A percentile compares a stretch with the other conserved stretches of the same genome.
phyloP scores from a whole-genome alignment of 2,888 invertebrate species.

The Cheilosia scutellata region DNA sequence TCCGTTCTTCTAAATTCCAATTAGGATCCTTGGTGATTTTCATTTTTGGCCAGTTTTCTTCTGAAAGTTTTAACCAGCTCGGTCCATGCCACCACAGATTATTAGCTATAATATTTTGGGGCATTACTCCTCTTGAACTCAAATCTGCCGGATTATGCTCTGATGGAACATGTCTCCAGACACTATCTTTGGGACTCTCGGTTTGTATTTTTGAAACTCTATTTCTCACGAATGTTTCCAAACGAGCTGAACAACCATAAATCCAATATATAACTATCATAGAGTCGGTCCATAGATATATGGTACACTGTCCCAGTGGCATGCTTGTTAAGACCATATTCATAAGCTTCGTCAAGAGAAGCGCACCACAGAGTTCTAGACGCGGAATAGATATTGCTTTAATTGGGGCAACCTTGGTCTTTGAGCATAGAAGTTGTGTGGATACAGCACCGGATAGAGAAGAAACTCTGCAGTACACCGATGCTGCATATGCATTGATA shows the following conservation, averaged over 20 bases:
- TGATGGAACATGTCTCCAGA: constrained; percentile 64
- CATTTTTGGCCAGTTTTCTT: neutral
- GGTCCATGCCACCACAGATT: constrained; percentile 25
- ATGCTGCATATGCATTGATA: constrained; percentile 50
- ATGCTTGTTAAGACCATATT: constrained; percentile 3
- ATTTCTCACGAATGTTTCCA: constrained; percentile 18
- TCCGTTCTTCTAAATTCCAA: constrained; percentile 5
- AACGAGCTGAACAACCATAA: neutral
- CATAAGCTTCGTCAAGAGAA: constrained; percentile 37
- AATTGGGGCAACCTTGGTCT: constrained; percentile 29
- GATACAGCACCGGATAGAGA: neutral
- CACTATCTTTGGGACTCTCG: neutral
- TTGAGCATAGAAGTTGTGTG: constrained; percentile 26
- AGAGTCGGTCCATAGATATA: constrained; percentile 25
- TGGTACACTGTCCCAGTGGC: neutral
- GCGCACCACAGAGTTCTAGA: constrained; percentile 49
- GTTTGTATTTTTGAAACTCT: constrained; percentile 16
- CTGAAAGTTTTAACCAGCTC: neutral
- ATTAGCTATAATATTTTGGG: constrained; percentile 8
- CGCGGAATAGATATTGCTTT: constrained; percentile 59
- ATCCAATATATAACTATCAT: constrained; percentile 15
- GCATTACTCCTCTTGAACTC: constrained; percentile 28
- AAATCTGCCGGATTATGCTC: constrained; percentile 64
- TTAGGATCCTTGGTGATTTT: neutral
- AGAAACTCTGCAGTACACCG: constrained; percentile 14